A percentile compares a stretch with the other conserved stretches of the same genome.
These are phyloP conservation scores for Macquaria ambigua DNA, from an alignment of 2,113 vertebrate genomes.

Conservation along the genomic window DNA sequence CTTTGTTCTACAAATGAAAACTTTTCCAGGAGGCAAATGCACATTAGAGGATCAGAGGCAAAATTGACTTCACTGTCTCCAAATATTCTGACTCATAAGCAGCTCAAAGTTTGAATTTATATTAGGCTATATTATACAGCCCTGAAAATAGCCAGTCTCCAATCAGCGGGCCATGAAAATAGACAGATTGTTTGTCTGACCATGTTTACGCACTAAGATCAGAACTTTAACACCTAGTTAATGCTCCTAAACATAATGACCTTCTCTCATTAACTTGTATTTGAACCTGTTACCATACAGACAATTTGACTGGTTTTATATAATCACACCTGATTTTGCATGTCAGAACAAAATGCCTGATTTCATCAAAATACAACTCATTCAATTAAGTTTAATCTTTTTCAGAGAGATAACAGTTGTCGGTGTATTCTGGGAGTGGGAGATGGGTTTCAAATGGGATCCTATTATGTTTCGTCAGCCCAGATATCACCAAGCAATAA, in stretches of 20 bases:
- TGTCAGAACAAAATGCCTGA: not conserved
- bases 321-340: not conserved
- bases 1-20: conserved; percentile 41
- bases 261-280: conserved; percentile 1
- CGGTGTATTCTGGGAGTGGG: not conserved
- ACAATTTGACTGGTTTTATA: not conserved
- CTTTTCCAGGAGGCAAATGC: conserved; percentile 30
- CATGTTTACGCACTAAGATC: not conserved
- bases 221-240: not conserved
- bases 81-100: conserved; percentile 21
- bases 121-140: not conserved
- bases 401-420: not conserved
- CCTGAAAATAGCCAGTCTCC: not conserved
- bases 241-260: not conserved
- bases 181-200: not conserved
- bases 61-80: not conserved
- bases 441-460: conserved; percentile 5
- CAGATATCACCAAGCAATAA: not conserved
- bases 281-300: not conserved
- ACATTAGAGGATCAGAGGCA: conserved; percentile 16
- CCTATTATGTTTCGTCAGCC: not conserved
- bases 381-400: not conserved
- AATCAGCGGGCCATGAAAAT: not conserved
- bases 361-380: not conserved
- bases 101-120: conserved; percentile 18